Evolutionary conservation across 2,113 vertebrate species (phyloP).

Genomic region (Paradoxurus hermaphroditus): DNA sequence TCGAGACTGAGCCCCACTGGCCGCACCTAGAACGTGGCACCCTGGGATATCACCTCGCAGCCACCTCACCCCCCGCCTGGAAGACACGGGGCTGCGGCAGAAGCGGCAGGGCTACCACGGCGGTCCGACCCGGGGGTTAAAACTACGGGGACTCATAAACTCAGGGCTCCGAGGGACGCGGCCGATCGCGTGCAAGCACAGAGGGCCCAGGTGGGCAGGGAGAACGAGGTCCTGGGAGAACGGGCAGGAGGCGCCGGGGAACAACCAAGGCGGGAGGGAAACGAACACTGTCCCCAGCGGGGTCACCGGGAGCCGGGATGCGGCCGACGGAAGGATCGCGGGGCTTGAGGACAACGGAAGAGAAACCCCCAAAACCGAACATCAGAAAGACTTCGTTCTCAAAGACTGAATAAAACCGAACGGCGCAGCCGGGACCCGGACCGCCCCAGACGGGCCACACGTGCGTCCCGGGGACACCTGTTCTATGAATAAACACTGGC

Average conservation of each 20-base stretch:
- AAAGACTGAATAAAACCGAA: background rate
- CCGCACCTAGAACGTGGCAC: background rate
- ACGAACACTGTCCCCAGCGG: background rate
- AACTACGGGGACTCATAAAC: background rate
- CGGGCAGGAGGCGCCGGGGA: background rate
- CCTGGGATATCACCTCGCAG: background rate
- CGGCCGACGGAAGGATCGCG: background rate
- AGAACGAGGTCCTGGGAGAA: background rate
- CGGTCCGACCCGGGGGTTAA: background rate
- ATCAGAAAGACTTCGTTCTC: no score
- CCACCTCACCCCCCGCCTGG: background rate
- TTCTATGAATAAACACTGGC: background rate
- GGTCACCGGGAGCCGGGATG: background rate
- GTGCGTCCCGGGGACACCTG: background rate
- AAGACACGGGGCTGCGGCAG: background rate
- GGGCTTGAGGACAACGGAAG: background rate
- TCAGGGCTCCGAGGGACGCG: background rate
- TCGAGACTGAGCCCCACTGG: background rate
- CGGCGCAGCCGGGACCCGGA: background rate
- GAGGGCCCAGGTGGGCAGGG: background rate
- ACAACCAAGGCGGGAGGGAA: accelerated
- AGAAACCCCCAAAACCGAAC: background rate
- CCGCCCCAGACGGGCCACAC: background rate
- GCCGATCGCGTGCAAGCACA: accelerated
- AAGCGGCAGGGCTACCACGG: background rate